A percentile compares a stretch with the other conserved stretches of the same genome.
Evolutionary conservation across 2,797 vertebrate species (phyloP).

Genomic region (Malurus leucopterus): DNA sequence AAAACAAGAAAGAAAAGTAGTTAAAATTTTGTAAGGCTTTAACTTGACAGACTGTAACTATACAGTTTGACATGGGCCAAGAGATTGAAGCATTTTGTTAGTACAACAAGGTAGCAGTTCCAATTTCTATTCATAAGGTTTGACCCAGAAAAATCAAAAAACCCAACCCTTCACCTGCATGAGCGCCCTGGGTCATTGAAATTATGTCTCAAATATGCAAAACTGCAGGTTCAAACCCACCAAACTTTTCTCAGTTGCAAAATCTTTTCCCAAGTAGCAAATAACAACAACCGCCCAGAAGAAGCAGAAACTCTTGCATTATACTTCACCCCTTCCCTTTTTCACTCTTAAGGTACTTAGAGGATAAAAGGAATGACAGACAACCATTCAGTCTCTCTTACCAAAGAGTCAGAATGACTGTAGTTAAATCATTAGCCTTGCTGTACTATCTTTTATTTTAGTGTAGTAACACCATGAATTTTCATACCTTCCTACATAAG

Average conservation of each 20-base stretch:
- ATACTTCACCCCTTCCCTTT: background rate
- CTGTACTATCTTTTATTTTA: background rate
- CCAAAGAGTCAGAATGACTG: background rate
- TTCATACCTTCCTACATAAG: background rate
- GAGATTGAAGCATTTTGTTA: background rate
- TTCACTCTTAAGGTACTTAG: background rate
- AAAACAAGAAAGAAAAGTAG: background rate
- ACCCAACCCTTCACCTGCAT: accelerated
- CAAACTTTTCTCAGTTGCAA: background rate
- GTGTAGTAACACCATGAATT: background rate
- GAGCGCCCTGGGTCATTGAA: background rate
- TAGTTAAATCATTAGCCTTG: background rate
- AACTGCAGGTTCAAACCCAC: background rate
- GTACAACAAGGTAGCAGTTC: background rate
- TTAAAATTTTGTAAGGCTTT: background rate
- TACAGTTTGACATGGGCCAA: accelerated
- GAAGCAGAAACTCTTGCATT: background rate
- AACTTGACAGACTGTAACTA: background rate
- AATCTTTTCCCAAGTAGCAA: constrained; percentile 13
- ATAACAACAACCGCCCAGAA: background rate
- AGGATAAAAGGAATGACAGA: background rate
- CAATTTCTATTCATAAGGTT: background rate
- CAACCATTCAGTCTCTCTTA: constrained; percentile 7
- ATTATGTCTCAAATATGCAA: background rate
- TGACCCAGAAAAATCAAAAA: background rate